phyloP scores from a whole-genome alignment of 2,113 vertebrate species.

The Ploceus nigricollis region DNA sequence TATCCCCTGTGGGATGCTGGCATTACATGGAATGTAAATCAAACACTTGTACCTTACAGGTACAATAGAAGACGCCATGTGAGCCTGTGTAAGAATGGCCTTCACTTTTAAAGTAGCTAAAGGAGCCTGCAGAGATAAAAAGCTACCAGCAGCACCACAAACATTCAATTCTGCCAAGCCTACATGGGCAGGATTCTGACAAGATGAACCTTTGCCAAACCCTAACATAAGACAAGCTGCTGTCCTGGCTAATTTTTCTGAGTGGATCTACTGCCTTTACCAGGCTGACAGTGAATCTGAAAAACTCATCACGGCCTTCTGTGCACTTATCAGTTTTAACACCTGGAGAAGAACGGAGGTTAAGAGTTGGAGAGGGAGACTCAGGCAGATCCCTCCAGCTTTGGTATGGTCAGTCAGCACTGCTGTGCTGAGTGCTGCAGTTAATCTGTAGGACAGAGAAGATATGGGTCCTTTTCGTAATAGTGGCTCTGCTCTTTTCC shows the following conservation, averaged over 20 bases:
- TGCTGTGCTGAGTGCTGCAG: background rate
- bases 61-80: rapidly evolving
- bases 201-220: background rate
- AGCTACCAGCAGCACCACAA: background rate
- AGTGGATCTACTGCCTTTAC: background rate
- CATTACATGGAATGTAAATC: background rate
- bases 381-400: background rate
- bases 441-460: background rate
- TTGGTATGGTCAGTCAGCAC: background rate
- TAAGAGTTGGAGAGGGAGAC: background rate
- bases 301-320: background rate
- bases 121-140: background rate
- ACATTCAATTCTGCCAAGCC: background rate
- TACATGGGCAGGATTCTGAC: background rate
- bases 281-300: background rate
- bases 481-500: background rate
- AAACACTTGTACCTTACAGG: background rate
- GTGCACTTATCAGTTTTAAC: background rate
- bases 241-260: constrained; percentile 15
- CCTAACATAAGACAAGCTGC: background rate
- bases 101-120: background rate
- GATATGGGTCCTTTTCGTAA: background rate
- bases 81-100: background rate
- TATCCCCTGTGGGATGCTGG: background rate
- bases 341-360: background rate